Evolutionary conservation across 2,113 vertebrate genomes (phyloP).

Genomic region (Haliaeetus leucogaster): DNA sequence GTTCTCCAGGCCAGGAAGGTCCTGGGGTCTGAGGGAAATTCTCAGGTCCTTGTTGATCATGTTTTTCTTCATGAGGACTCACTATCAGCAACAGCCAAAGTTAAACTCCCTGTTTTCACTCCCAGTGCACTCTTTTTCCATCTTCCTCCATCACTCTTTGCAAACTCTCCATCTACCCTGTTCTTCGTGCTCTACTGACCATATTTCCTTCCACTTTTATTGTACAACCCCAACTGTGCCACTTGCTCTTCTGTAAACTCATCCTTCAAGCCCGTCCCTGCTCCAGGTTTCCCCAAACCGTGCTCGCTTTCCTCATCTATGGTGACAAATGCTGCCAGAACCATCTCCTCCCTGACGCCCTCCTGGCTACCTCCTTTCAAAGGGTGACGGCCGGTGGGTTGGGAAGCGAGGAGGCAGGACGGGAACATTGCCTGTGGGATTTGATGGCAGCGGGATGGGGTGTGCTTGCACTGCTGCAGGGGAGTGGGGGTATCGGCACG

Average conservation of each 20-base stretch:
- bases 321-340: not conserved
- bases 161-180: not conserved
- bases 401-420: not conserved
- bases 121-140: not conserved
- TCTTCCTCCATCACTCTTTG: not conserved
- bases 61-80: not conserved
- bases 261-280: not conserved
- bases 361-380: not conserved
- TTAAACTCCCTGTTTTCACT: not conserved
- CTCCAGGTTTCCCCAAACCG: not conserved
- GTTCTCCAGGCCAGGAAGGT: not conserved
- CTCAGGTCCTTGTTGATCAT: not conserved
- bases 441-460: not conserved
- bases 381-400: not conserved
- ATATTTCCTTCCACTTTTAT: not conserved
- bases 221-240: not conserved
- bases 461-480: rapidly evolving
- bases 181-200: not conserved
- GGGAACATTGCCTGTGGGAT: not conserved
- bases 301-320: not conserved
- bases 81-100: not conserved
- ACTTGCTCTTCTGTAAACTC: not conserved
- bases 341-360: not conserved
- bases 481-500: rapidly evolving
- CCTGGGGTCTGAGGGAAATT: not conserved